Base-by-base conservation (phyloP, 2,888 invertebrate species). In the Trilocha varians region DNA sequence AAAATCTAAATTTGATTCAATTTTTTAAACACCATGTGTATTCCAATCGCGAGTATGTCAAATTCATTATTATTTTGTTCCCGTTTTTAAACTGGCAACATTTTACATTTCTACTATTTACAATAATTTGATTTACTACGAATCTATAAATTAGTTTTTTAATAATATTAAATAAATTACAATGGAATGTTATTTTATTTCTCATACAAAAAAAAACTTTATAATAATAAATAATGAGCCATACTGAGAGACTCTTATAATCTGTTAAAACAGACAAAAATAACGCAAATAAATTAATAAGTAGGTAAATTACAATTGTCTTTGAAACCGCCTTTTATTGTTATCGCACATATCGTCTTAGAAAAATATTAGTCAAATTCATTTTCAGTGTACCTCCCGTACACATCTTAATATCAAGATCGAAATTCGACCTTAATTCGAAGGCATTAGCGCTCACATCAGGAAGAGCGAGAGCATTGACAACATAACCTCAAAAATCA, bases 301-400 rank as follows among this genome's bases (percentile, higher is more conserved):
- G 11, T 25, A 25, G 25, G 6, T 25, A 25, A 40, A 45, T 47
- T 44, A 44, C 42, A 47, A 41, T 45, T 25, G 25, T 25, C 25
- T 25, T 25, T 25, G 25, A 25, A 25, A 25, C 25, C 25, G 25
- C 25, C 25, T 25, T 25, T 25, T 25, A 25, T 25, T 25, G 25
- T 25, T 25, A 25, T 25, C 25, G 25, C 25, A 25, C 25, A 25
- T 25, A 9, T 6, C 6, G 25, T 25, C 25, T 43, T 44, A 39
- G 33, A 45, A 41, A 39, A 44, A 48, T 49, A 35, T 42, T 16
- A 40, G 41, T 32, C n/a, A n/a, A n/a, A n/a, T n/a, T n/a, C n/a
- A n/a, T 14, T 36, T 53, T 47, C 40, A 50, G 25, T 25, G 11
- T 25, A 25, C 25, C 25, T 6, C 11, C 25, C 11, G 25, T 25